Evolutionary conservation across 2,888 invertebrate species (phyloP).

Genomic region (Cataglyphis altisquamis): DNA sequence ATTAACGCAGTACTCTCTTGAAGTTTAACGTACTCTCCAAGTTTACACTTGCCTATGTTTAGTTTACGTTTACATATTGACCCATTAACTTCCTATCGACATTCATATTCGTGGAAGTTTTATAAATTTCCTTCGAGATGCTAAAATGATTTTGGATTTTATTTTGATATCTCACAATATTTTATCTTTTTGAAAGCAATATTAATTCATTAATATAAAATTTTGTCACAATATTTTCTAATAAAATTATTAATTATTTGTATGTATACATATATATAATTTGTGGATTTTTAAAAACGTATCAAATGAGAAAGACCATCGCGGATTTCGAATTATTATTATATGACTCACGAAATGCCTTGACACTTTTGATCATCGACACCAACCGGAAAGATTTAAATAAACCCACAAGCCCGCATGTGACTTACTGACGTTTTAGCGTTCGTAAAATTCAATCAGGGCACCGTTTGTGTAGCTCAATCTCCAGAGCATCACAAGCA

Average conservation of each 20-base stretch:
- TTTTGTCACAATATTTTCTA: neutral
- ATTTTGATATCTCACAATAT: neutral
- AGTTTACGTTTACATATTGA: slow-evolving; percentile 28
- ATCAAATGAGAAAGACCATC: slow-evolving; percentile 4
- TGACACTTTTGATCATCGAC: slow-evolving; percentile 37
- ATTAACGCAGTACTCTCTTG: slow-evolving; percentile 39
- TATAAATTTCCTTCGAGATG: neutral
- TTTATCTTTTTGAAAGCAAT: neutral
- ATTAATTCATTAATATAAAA: neutral
- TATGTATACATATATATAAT: neutral
- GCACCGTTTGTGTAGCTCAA: slow-evolving; percentile 20
- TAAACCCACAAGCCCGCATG: slow-evolving; percentile 58
- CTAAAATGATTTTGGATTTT: neutral
- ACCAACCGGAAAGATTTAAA: slow-evolving; percentile 65
- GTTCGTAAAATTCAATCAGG: slow-evolving; percentile 53
- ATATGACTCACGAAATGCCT: slow-evolving; percentile 53
- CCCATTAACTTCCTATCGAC: slow-evolving; percentile 30
- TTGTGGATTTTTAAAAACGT: neutral
- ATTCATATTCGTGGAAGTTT: neutral
- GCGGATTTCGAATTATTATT: slow-evolving; percentile 59
- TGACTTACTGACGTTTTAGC: slow-evolving; percentile 50
- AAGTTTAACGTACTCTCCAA: slow-evolving; percentile 32
- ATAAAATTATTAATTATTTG: neutral
- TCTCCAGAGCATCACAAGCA: slow-evolving; percentile 9
- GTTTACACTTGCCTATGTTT: slow-evolving; percentile 23